Base-by-base conservation (phyloP, 2,888 invertebrate genomes). In the Synanthedon vespiformis region DNA sequence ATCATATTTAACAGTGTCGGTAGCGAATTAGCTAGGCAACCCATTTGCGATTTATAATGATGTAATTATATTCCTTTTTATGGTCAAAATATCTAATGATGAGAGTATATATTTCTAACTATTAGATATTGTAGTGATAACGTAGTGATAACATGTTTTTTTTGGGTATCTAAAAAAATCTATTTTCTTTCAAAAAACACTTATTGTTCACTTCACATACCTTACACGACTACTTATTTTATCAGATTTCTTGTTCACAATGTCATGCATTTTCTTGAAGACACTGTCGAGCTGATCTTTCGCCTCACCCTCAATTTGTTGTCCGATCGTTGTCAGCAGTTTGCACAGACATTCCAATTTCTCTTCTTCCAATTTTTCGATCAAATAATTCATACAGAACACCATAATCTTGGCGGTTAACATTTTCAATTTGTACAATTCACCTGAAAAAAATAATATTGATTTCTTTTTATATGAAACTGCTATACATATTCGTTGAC, bases 331-430 rank as follows among this genome's bases (percentile, higher is more conserved):
- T 4, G 95, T 93, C 34, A 98, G 87, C 54, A 98, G 87, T 76
- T 96, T 94, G 77, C 98, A 98, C 5, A 98, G 88, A 74, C 98
- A 97, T 78, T 98, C 98, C 0, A 97, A 85, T 72, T 94, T 94
- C 71, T 98, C 98, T 74, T 98, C 97, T 64, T 95, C 95, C 51
- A 90, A 88, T 57, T 92, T 90, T 40, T 91, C 90, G 27, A 98
- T 85, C 58, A 98, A 86, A 57, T 92, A 90, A 52, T 89, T 89
- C 70, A 98, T 92, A 76, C 98, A 97, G 60, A 92, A 90, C 55
- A 92, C 89, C 93, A 98, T 98, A 58, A 98, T 97, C 65, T 92
- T 93, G 1, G 91, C 89, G 0, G 95, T 96, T 56, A 98, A 83
- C 94, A 98, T 96, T 60, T 92, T 91, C 64, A 96, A 90, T 78